Conservation (phyloP, 2,888 invertebrate genomes). For the Hipparchia semele region DNA sequence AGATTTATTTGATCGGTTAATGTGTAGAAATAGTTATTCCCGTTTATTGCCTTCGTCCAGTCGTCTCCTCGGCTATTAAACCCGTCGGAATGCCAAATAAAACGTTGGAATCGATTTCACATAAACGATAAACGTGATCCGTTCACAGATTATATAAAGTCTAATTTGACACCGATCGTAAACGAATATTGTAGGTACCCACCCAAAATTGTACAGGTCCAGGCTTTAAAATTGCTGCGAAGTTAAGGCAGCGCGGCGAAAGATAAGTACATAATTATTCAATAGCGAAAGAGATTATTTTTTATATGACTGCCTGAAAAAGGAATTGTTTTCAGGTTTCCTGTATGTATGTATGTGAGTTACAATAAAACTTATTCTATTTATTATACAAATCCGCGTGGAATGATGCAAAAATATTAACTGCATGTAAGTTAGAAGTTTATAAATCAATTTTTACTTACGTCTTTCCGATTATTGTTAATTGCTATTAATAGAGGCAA, state of each 20-base stretch:
- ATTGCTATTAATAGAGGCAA: background rate
- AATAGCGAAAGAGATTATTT: too few relatives aligned
- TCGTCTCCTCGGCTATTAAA: slow-evolving; percentile 78
- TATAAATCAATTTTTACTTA: background rate
- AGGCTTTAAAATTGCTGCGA: too few relatives aligned
- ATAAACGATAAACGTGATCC: slow-evolving; percentile 80
- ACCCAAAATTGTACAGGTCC: slow-evolving; percentile 7
- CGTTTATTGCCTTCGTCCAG: slow-evolving; percentile 77
- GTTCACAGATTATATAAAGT: slow-evolving; percentile 56
- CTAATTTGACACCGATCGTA: slow-evolving; percentile 64
- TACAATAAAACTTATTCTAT: too few relatives aligned
- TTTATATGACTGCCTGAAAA: too few relatives aligned
- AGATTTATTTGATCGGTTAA: slow-evolving; percentile 71
- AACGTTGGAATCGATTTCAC: slow-evolving; percentile 79
- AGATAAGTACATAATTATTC: too few relatives aligned
- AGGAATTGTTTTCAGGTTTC: too few relatives aligned
- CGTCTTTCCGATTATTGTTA: background rate
- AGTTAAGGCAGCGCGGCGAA: too few relatives aligned
- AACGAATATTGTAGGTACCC: slow-evolving; percentile 47
- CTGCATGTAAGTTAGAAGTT: background rate
- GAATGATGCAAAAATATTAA: background rate
- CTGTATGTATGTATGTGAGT: too few relatives aligned
- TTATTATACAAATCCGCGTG: too few relatives aligned
- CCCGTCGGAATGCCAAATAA: slow-evolving; percentile 79
- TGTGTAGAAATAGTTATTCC: slow-evolving; percentile 78